Evolutionary conservation across 2,113 vertebrate genomes (phyloP).

Genomic region (Rhea pennata): DNA sequence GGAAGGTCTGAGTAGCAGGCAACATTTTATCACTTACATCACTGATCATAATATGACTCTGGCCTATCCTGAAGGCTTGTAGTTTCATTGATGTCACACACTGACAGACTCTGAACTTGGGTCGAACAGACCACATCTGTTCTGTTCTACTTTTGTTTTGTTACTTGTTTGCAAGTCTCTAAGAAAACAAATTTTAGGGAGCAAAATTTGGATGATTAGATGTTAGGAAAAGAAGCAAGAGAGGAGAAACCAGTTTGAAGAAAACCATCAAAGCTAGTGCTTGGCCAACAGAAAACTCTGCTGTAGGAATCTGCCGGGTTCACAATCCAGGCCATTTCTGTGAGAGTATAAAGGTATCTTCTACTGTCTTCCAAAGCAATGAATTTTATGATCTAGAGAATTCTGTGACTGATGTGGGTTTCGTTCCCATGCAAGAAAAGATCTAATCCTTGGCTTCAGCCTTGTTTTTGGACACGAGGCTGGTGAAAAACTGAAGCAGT

Average conservation of each 20-base stretch:
- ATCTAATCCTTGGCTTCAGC: neutral
- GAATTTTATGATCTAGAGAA: neutral
- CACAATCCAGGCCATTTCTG: neutral
- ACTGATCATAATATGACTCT: accelerated
- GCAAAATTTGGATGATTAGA: neutral
- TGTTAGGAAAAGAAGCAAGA: neutral
- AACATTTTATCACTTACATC: neutral
- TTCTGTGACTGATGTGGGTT: neutral
- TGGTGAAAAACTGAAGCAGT: slow-evolving; percentile 18
- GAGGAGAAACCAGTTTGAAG: neutral
- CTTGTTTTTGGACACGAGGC: neutral
- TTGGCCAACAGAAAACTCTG: neutral
- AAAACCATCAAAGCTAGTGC: neutral
- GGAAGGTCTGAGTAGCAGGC: neutral
- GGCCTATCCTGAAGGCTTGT: neutral
- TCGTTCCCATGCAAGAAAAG: neutral
- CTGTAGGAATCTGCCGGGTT: neutral
- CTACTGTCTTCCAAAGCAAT: neutral
- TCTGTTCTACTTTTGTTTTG: neutral
- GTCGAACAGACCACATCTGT: neutral
- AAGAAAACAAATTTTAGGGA: neutral
- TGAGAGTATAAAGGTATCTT: neutral
- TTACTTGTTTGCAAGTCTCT: neutral
- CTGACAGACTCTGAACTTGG: neutral
- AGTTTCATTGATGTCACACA: neutral